These are phyloP conservation scores for Pogonocichla stellata DNA, from an alignment of 2,113 vertebrate genomes.

Conservation along the genomic window DNA sequence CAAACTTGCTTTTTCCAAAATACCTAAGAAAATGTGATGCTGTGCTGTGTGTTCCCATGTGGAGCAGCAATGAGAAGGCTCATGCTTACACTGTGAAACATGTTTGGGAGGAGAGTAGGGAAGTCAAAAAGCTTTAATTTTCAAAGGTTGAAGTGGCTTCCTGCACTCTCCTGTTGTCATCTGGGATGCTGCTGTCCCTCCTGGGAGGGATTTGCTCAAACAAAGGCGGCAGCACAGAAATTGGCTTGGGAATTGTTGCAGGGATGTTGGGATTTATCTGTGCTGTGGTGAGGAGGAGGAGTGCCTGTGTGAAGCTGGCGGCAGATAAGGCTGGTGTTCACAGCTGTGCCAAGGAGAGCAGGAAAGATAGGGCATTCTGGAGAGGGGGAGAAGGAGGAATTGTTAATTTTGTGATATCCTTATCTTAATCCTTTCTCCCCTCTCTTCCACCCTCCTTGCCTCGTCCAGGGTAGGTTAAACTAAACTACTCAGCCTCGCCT, in stretches of 20 bases:
- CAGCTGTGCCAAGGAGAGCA: rapidly evolving
- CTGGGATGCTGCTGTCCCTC: not conserved
- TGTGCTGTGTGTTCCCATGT: not conserved
- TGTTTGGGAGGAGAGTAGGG: not conserved
- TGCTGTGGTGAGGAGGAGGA: not conserved
- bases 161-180: not conserved
- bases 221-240: not conserved
- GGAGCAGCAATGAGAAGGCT: not conserved
- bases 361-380: not conserved
- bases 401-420: not conserved
- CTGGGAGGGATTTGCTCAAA: not conserved
- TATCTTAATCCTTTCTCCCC: not conserved
- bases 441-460: not conserved
- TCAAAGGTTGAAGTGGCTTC: not conserved
- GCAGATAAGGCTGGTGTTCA: not conserved
- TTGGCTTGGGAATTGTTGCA: not conserved
- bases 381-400: not conserved
- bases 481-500: not conserved
- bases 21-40: not conserved
- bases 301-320: not conserved
- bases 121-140: not conserved
- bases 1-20: not conserved
- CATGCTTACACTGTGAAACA: rapidly evolving
- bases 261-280: not conserved
- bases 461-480: not conserved